Evolutionary conservation across 2,888 invertebrate species (phyloP).

Genomic region (Zygaena filipendulae): DNA sequence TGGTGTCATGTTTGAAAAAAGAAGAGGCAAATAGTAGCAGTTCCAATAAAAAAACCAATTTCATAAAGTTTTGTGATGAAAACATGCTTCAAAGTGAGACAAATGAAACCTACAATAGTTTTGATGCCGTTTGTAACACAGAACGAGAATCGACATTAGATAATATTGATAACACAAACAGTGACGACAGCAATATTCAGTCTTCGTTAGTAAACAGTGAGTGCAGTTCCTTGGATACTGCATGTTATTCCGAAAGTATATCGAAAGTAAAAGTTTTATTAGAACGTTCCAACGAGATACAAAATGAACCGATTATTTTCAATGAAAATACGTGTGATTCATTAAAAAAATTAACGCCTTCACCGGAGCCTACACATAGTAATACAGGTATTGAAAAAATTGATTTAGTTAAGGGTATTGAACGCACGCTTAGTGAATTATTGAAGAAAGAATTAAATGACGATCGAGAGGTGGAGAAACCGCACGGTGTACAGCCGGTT

Average conservation of each 20-base stretch:
- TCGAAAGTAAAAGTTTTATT: constrained; percentile 48
- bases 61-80: constrained; percentile 46
- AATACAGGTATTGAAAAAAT: constrained; percentile 41
- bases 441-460: constrained; percentile 65
- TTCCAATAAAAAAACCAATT: constrained; percentile 27
- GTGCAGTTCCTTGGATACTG: constrained; percentile 43
- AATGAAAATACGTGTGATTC: constrained; percentile 27
- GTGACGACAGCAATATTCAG: constrained; percentile 35
- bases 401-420: constrained; percentile 63
- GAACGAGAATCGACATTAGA: constrained; percentile 21
- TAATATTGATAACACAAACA: constrained; percentile 37
- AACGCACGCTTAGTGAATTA: constrained; percentile 64
- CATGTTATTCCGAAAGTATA: constrained; percentile 31
- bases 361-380: constrained; percentile 38
- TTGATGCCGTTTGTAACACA: constrained; percentile 38
- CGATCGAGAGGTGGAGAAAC: constrained; percentile 60
- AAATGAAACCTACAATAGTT: constrained; percentile 54
- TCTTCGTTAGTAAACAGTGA: constrained; percentile 44
- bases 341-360: constrained; percentile 39
- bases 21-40: constrained; percentile 31
- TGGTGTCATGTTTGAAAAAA: constrained; percentile 21
- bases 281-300: constrained; percentile 29
- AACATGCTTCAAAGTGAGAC: constrained; percentile 60
- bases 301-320: constrained; percentile 23
- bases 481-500: constrained; percentile 51